phyloP scores from a whole-genome alignment of 2,888 invertebrate genomes.

The Cosmopolites sordidus region DNA sequence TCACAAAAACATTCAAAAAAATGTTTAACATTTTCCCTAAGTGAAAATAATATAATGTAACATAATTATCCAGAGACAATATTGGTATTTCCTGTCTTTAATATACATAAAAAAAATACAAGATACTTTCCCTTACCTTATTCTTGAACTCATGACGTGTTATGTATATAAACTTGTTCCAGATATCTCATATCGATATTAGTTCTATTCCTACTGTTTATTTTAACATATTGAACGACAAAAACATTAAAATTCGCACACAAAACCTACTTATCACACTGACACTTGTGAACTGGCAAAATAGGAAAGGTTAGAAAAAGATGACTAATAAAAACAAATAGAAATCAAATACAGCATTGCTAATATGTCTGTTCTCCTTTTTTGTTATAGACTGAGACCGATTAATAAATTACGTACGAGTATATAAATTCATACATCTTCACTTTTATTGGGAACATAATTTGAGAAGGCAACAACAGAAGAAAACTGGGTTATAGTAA shows the following conservation, averaged over 20 bases:
- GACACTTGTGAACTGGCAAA: constrained; percentile 17
- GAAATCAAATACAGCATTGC: background rate
- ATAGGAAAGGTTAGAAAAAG: constrained; percentile 20
- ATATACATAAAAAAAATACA: too few relatives aligned
- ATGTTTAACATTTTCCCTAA: constrained; percentile 73
- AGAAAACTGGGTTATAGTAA: too few relatives aligned
- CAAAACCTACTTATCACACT: constrained; percentile 13
- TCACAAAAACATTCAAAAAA: constrained; percentile 82
- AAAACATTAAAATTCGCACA: constrained; percentile 15
- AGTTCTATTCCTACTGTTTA: constrained; percentile 20
- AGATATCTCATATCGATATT: constrained; percentile 20
- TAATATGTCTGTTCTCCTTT: too few relatives aligned
- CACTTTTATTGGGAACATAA: too few relatives aligned
- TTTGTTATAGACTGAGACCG: too few relatives aligned
- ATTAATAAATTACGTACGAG: too few relatives aligned
- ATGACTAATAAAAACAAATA: constrained; percentile 13
- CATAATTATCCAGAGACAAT: too few relatives aligned
- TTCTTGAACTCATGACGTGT: constrained; percentile 51
- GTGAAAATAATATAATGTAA: constrained; percentile 33
- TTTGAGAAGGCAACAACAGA: too few relatives aligned
- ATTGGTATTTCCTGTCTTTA: too few relatives aligned
- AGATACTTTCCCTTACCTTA: constrained; percentile 25
- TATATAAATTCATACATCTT: too few relatives aligned
- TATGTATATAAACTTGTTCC: constrained; percentile 3
- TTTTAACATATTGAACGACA: constrained; percentile 19